Percentiles rank a stretch among this genome's conserved stretches.
phyloP scores from a whole-genome alignment of 37 sponge, comb jelly and placozoan species.

The Crambe crambe region DNA sequence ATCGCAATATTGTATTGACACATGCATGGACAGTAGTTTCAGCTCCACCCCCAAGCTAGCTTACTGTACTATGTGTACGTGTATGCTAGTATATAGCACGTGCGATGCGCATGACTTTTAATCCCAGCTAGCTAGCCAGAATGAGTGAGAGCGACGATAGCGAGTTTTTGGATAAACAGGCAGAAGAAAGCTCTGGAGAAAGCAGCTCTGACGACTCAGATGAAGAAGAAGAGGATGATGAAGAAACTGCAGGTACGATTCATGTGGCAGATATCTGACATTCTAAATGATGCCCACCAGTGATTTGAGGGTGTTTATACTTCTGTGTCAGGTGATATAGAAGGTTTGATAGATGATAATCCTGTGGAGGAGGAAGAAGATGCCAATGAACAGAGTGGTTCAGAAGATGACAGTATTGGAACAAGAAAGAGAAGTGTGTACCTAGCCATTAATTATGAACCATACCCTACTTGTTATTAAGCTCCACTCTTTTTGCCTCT shows the following conservation, averaged over 20 bases:
- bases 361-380: slow-evolving; percentile 36
- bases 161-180: slow-evolving; percentile 17
- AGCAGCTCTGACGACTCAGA: slow-evolving; percentile 24
- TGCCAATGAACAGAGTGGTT: slow-evolving; percentile 16
- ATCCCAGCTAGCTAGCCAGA: no score
- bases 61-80: no score
- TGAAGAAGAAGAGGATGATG: slow-evolving; percentile 34
- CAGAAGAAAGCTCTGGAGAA: slow-evolving; percentile 43
- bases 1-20: no score
- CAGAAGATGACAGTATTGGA: slow-evolving; percentile 18
- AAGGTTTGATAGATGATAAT: slow-evolving; percentile 53
- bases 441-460: no score
- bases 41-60: no score
- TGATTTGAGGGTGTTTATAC: background rate
- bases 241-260: background rate
- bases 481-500: no score
- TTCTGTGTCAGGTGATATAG: background rate
- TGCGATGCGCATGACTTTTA: no score
- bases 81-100: no score
- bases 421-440: slow-evolving; percentile 19
- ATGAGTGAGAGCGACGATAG: slow-evolving; percentile 26
- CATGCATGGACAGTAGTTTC: no score
- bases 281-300: slow-evolving; percentile 39
- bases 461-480: no score
- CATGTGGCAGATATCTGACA: background rate